Percentiles rank a stretch among this genome's conserved stretches.
These are phyloP conservation scores for Perccottus glenii DNA, from an alignment of 2,113 vertebrate species.

Conservation along the genomic window DNA sequence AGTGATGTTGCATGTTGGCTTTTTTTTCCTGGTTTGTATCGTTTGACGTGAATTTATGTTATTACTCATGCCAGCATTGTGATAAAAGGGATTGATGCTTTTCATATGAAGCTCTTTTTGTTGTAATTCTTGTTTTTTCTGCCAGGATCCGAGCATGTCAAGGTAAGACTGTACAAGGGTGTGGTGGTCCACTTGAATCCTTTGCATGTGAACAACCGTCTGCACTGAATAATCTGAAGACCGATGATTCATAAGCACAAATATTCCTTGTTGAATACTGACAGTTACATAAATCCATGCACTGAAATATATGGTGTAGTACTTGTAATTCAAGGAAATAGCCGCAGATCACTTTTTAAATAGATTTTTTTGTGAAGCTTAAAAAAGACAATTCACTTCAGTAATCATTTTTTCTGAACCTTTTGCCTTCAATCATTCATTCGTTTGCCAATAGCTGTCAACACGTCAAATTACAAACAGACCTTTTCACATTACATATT, in stretches of 20 bases:
- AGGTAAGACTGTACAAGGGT: conserved; percentile 73
- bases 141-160: conserved; percentile 69
- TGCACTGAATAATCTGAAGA: conserved; percentile 36
- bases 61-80: conserved; percentile 41
- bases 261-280: conserved; percentile 21
- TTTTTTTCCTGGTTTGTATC: conserved; percentile 48
- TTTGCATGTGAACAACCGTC: conserved; percentile 67
- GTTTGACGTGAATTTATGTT: conserved; percentile 46
- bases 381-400: conserved; percentile 6
- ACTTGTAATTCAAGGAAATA: conserved; percentile 1
- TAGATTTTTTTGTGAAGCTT: conserved; percentile 20
- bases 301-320: conserved; percentile 18
- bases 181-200: conserved; percentile 52
- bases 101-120: conserved; percentile 55
- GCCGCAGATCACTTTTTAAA: neutral
- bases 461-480: no score
- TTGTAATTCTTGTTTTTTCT: conserved; percentile 72
- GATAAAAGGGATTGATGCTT: conserved; percentile 50
- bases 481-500: no score
- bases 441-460: no score
- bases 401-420: conserved; percentile 10
- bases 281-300: conserved; percentile 12
- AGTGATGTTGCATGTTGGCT: conserved; percentile 57
- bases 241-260: conserved; percentile 39
- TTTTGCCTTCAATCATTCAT: neutral